phyloP scores from a whole-genome alignment of 2,797 vertebrate genomes.

The Uromys caudimaculatus region DNA sequence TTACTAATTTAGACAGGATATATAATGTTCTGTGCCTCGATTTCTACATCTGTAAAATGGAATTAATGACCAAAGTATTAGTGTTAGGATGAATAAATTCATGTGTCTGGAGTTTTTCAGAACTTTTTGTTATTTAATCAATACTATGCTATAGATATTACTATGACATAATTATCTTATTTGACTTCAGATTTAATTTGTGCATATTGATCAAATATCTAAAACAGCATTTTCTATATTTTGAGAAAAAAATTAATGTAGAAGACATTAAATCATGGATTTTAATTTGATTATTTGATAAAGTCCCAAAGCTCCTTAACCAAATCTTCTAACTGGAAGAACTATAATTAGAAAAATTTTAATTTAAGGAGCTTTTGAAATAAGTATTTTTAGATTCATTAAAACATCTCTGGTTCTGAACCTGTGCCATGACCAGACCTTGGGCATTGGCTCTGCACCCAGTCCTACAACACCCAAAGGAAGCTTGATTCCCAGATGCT shows the following conservation, averaged over 20 bases:
- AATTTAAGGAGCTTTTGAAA: not conserved
- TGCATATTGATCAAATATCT: not conserved
- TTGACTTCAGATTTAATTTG: constrained; percentile 21
- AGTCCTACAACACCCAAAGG: too few species aligned
- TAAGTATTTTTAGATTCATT: not conserved
- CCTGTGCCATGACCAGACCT: too few species aligned
- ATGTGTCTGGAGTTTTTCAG: not conserved
- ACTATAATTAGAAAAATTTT: not conserved
- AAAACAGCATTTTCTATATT: not conserved
- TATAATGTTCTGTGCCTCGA: constrained; percentile 24
- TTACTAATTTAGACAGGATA: not conserved
- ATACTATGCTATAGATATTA: not conserved
- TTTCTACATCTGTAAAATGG: not conserved
- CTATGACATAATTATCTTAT: not conserved
- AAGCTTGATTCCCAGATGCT: too few species aligned
- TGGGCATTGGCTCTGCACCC: too few species aligned
- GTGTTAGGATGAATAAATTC: not conserved
- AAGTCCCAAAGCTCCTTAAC: not conserved
- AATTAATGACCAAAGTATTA: not conserved
- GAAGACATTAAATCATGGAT: not conserved
- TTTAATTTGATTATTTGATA: constrained; percentile 4
- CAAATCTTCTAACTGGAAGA: not conserved
- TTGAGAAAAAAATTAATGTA: not conserved
- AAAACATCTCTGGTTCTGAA: not conserved
- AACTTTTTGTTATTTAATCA: constrained; percentile 2